phyloP scores from a whole-genome alignment of 1,140 invertebrate genomes.

The Drosophila sproati region DNA sequence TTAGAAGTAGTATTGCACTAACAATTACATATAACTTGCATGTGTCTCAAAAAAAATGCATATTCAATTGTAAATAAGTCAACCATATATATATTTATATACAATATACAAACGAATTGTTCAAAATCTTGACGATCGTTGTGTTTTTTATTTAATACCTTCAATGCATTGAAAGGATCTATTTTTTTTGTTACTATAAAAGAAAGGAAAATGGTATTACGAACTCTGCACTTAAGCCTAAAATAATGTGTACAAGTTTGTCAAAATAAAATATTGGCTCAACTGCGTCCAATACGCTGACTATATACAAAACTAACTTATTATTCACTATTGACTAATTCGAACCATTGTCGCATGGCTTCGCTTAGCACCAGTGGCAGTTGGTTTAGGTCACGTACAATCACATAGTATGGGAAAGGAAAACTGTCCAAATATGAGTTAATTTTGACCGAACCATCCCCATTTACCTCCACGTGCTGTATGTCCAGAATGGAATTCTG shows the following conservation, averaged over 20 bases:
- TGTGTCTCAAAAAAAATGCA: slow-evolving; percentile 1
- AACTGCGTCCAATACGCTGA: neutral
- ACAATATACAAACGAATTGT: slow-evolving; percentile 27
- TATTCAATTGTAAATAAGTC: slow-evolving; percentile 29
- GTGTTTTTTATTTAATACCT: neutral
- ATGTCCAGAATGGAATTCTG: slow-evolving; percentile 97
- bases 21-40: neutral
- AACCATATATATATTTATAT: slow-evolving; percentile 38
- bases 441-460: slow-evolving; percentile 86
- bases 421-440: slow-evolving; percentile 95
- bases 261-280: slow-evolving; percentile 6
- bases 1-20: slow-evolving; percentile 68
- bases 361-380: slow-evolving; percentile 96
- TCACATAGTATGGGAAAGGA: slow-evolving; percentile 99
- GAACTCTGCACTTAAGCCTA: slow-evolving; percentile 6
- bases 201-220: neutral
- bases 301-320: slow-evolving; percentile 31
- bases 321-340: slow-evolving; percentile 88
- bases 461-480: slow-evolving; percentile 90
- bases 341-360: slow-evolving; percentile 99
- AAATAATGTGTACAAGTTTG: neutral
- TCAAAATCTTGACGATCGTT: neutral
- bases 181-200: too few relatives aligned
- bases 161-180: neutral
- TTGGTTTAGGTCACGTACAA: slow-evolving; percentile 94